Base-by-base conservation (phyloP, 2,888 invertebrate genomes). In the Drosophila diplacantha region DNA sequence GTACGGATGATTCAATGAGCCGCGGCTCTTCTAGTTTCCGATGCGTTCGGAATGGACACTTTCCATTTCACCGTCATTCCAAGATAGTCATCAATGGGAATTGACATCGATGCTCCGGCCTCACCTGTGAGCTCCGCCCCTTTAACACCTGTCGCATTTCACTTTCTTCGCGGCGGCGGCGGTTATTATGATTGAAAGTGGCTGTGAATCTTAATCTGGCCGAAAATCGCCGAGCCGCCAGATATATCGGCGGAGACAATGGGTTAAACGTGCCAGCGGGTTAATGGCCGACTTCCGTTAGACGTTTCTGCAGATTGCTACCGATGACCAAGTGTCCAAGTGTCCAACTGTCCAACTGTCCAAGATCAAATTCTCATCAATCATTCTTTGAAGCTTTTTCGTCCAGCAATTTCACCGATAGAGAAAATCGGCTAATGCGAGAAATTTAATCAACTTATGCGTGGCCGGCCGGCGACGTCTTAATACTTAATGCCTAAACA, bases 401-500 rank as follows among this genome's bases (percentile, higher is more conserved):
- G 32, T 63, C 56, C 32, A 46, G 77, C 78, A 82, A 67, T 81
- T 77, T 77, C 82, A 61, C 80, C 65, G 50, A 63, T 60, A 55
- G 67, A 53, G 77, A 83, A 83, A 83, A 78, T 78, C 68, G 83
- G 78, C 59, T 75, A 83, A 77, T 81, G 83, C 81, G 81, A 77
- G 81, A 83, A 77, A 77, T 83, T 77, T 77, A 83, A 77, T 77
- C 81, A 77, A 82, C 78, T 81, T 82, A 74, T 66, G 83, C 66
- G 75, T 77, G 62, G 73, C 59, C 61, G 49, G 51, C 74, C 64
- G 46, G 51, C 74, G 61, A 75, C 73, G 73, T 81, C 79, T 75
- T 75, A 81, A 75, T 81, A 44, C 65, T 35, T 51, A 51, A 37
- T 35, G 71, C 69, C 60, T 53, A 54, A 73, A 69, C 69, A 74